Evolutionary conservation across 2,113 vertebrate genomes (phyloP), one percentile per base, ranked within the genome.

Genomic region (Cathartes aura): DNA sequence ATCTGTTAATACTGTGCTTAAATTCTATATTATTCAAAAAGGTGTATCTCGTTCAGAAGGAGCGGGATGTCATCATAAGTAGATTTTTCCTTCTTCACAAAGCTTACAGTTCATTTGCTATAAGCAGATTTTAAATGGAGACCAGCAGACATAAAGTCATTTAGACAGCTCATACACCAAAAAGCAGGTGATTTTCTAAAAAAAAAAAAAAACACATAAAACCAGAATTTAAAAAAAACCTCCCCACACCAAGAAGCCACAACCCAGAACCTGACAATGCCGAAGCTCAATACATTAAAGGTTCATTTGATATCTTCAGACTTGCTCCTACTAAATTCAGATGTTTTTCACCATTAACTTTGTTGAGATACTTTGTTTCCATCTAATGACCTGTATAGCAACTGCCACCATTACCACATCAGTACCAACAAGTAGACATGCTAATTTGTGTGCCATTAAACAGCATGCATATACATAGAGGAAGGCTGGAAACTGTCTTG

Each of bases 371-470:
- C 21, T 90, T 83, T 89, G 50, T 73, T 93, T 95, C n/a, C 32
- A 27, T 55, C 67, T 95, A 90, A 93, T 60, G 90, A 89, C 56
- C 23, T 83, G 75, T 87, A 80, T 79, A 95, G 50, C 76, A 92
- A 89, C 68, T 30, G 23, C 73, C 55, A 68, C 64, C 36, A 52
- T 66, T 72, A 92, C 22, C 53, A 86, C 56, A 26, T 23, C 4
- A 0, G 43, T 79, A 82, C 76, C 80, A 92, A 80, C 22, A 83
- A 78, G 64, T 6, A 92, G 83, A 42, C 80, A 38, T 30, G 64
- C 60, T 93, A 87, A 91, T 91, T 66, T 8, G 4, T 56, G 40
- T 78, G 75, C 68, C 60, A 58, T 90, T 87, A 89, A 96, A 90
- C 72, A 95, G 86, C 93, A 74, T 42, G 67, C 26, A 24, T 71